Evolutionary conservation across 2,113 vertebrate species (phyloP), one percentile per base, ranked within the genome.

Genomic region (Trematomus loennbergii): DNA sequence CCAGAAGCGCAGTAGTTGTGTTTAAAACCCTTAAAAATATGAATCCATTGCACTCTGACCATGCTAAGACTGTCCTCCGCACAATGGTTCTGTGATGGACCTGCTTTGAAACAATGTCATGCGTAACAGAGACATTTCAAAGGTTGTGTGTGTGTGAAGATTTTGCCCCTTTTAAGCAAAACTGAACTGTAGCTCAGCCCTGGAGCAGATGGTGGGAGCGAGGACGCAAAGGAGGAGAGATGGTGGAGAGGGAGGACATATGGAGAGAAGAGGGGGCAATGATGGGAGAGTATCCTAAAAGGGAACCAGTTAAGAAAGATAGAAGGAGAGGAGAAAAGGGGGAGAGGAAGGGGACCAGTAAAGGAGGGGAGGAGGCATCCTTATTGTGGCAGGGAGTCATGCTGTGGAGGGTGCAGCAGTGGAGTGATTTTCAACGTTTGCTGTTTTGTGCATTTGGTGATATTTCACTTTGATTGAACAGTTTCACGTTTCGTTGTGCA

Each of bases 1-100:
- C 82, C 77, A 79, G 57, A 89, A 88, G 86, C 82, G 15, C 49
- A 45, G 54, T 9, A 77, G 55, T 85, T 80, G 79, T 82, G 72
- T 87, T 84, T 70, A 53, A 67, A 81, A 85, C 72, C 62, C 61
- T 48, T 20, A 52, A 12, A 66, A 16, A 65, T 25, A 20, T 9
- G 66, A 90, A 87, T 64, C 85, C 83, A 85, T 90, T 88, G 81
- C 81, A 87, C 87, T 40, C 36, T 36, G 65, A 83, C 77, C 89
- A 93, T 93, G 90, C 90, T 72, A 71, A 55, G 62, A 68, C 63
- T 52, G 22, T 12, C 33, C 17, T 46, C 54, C 9, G 78, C 63
- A 75, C 87, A 87, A 88, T 73, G 79, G 68, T 77, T 85, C 77
- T 54, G 49, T 49, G n/a, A 67, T 65, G 52, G 70, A 74, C 79